Base-by-base conservation (phyloP, 2,797 vertebrate genomes). In the Sciaenops ocellatus region DNA sequence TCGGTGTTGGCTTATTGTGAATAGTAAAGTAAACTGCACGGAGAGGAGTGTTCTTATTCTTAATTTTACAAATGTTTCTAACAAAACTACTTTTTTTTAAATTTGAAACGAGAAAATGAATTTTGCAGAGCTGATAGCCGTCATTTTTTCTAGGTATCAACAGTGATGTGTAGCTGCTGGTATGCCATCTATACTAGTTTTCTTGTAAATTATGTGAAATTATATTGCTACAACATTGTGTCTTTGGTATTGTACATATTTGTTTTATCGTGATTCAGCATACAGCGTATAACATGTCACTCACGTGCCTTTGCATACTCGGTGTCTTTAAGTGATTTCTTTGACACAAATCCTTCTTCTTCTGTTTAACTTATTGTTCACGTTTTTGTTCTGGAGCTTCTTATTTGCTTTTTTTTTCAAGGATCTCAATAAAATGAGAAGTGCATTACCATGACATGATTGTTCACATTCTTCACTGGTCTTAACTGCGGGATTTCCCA, bases 291-390 rank as follows among this genome's bases (percentile, higher is more conserved):
- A 87, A 90, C 87, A 69, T 63, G 87, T 90, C 80, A 71, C 83
- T 83, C 64, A 66, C 18, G 42, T 82, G 77, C 79, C 78, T 85
- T 86, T 41, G 22, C 76, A 56, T 81, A 66, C 68, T 56, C 44
- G 13, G 55, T 83, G 54, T 85, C 73, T 81, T 76, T 76, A 67
- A 76, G 78, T 80, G 77, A 86, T 87, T 90, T 82, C 73, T 82
- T 69, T 84, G 65, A 85, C 78, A 79, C 80, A 50, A 76, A 69
- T 82, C 61, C 44, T 38, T 85, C 69, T 77, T 71, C 83, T 70
- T 81, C 68, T 92, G 68, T 92, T 94, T 94, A 94, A 95, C 91
- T 94, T 95, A 95, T 94, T 94, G 86, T 85, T 93, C 66, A 12
- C 73, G 55, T 79, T 86, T 88, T 82, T 78, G 65, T 73, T 83